phyloP scores from a whole-genome alignment of 2,797 vertebrate genomes.

The Acestrorhynchus altus region DNA sequence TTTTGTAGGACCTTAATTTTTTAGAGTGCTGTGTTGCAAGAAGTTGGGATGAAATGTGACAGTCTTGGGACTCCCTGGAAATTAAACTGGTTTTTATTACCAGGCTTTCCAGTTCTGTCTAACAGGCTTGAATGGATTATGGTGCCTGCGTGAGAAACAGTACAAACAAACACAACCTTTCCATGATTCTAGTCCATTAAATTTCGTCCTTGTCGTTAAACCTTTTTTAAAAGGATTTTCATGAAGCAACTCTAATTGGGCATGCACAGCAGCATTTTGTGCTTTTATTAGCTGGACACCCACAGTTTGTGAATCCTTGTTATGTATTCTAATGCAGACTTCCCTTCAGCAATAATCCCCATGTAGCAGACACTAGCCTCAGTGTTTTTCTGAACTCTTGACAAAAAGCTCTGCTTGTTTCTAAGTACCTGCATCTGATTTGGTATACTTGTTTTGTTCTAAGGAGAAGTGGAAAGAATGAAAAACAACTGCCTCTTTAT shows the following conservation, averaged over 20 bases:
- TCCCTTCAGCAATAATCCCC: neutral
- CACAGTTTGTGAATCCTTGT: neutral
- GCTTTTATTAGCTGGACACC: neutral
- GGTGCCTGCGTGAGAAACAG: too few relatives aligned
- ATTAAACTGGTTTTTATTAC: too few relatives aligned
- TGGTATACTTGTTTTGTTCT: neutral
- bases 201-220: too few relatives aligned
- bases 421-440: neutral
- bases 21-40: too few relatives aligned
- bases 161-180: too few relatives aligned
- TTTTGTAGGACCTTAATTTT: too few relatives aligned
- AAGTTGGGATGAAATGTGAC: too few relatives aligned
- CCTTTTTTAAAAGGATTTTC: too few relatives aligned
- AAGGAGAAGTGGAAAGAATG: neutral
- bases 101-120: too few relatives aligned
- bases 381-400: neutral
- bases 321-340: neutral
- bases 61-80: too few relatives aligned
- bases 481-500: neutral
- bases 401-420: neutral
- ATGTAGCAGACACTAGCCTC: neutral
- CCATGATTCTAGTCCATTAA: too few relatives aligned
- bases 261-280: neutral
- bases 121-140: too few relatives aligned
- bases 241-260: neutral